These are phyloP conservation scores for Myotis lucifugus DNA, from an alignment of 2,113 vertebrate genomes.

Conservation along the genomic window DNA sequence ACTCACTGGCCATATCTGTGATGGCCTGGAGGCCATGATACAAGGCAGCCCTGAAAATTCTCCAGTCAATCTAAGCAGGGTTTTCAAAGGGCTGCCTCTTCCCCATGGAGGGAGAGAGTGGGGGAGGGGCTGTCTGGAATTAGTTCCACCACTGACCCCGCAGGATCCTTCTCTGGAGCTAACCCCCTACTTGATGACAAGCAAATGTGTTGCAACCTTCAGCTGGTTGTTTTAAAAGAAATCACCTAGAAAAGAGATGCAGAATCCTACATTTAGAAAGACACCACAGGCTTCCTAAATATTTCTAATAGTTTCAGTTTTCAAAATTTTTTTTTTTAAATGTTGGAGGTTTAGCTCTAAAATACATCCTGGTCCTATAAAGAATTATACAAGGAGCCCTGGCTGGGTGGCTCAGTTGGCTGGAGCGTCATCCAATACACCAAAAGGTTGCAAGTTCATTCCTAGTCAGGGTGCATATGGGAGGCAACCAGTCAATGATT, in stretches of 20 bases:
- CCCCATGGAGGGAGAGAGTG: rapidly evolving
- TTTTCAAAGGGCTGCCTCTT: not conserved
- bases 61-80: not conserved
- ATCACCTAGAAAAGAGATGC: not conserved
- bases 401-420: not conserved
- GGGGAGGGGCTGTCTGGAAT: rapidly evolving
- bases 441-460: not conserved
- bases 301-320: not conserved
- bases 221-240: not conserved
- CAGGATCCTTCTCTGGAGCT: not conserved
- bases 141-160: not conserved
- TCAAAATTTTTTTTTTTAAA: not conserved
- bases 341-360: not conserved
- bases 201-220: not conserved
- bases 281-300: not conserved
- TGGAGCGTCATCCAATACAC: not conserved
- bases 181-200: not conserved
- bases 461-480: not conserved
- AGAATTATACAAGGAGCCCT: not conserved
- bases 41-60: not conserved
- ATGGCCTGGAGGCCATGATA: not conserved
- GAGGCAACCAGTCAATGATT: not conserved
- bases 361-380: not conserved
- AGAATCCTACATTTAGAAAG: not conserved
- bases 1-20: not conserved